Percentiles rank a stretch among this genome's conserved stretches.
Conservation (phyloP, 2,888 invertebrate genomes). For the Exephanes ischioxanthus region DNA sequence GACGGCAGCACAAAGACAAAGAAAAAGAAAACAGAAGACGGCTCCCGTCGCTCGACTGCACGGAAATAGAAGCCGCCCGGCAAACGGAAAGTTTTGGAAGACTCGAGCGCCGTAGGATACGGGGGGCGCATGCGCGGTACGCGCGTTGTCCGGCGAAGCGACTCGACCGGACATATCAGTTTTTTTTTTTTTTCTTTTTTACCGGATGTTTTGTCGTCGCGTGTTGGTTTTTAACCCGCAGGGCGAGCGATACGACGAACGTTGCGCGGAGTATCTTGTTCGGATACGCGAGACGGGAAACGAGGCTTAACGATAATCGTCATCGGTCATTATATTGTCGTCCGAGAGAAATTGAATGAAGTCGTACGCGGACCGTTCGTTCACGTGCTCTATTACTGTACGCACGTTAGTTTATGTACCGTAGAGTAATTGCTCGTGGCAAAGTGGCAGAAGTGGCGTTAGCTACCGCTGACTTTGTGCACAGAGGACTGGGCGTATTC, state of each 20-base stretch:
- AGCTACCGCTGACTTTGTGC: conserved; percentile 1
- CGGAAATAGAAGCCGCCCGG: conserved; percentile 1
- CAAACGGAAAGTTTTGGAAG: conserved; percentile 38
- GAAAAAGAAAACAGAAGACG: neutral
- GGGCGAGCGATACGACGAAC: neutral
- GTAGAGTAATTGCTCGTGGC: conserved; percentile 35
- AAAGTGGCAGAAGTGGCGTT: conserved; percentile 32
- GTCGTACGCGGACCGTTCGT: conserved; percentile 11
- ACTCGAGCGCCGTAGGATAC: conserved; percentile 7
- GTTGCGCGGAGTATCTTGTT: neutral
- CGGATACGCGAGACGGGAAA: conserved; percentile 14
- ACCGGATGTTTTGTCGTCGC: conserved; percentile 40
- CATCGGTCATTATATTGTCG: conserved; percentile 29
- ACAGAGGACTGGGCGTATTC: neutral
- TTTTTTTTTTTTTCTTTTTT: neutral
- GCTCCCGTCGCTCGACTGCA: neutral
- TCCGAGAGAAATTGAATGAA: conserved; percentile 37
- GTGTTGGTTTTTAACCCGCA: neutral
- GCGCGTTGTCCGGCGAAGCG: neutral
- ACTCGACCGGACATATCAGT: neutral
- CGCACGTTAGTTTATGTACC: neutral
- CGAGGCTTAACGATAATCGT: conserved; percentile 29
- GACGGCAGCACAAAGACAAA: neutral
- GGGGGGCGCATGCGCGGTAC: neutral
- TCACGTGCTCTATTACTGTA: neutral